A percentile compares a stretch with the other conserved stretches of the same genome.
These are phyloP conservation scores for Caenorhabditis remanei DNA, from an alignment of 1,140 invertebrate species.

Conservation along the genomic window DNA sequence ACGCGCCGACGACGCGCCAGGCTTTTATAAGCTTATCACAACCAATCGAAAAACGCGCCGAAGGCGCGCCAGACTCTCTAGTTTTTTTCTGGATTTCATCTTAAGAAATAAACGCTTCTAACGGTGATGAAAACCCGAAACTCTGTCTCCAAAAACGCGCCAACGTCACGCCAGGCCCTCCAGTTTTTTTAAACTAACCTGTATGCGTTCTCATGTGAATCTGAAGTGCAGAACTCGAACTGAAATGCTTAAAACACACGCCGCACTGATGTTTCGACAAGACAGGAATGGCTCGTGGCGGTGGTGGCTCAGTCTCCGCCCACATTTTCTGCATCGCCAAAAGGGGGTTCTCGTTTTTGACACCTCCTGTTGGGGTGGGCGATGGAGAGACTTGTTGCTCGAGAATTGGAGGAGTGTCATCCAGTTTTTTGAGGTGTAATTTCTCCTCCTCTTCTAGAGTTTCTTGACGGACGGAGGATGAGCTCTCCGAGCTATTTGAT, in stretches of 20 bases:
- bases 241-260: slow-evolving; percentile 97
- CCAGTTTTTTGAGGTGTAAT: not conserved
- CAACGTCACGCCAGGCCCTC: no score
- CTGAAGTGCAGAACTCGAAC: slow-evolving; percentile 91
- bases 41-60: no score
- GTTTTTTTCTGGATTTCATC: no score
- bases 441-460: not conserved
- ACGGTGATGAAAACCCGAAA: no score
- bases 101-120: no score
- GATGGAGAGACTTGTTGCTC: not conserved
- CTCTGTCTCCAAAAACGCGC: no score
- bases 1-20: no score
- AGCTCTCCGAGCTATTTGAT: slow-evolving; percentile 47
- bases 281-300: slow-evolving; percentile 63
- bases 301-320: slow-evolving; percentile 74
- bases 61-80: no score
- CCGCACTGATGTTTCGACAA: slow-evolving; percentile 90
- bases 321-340: slow-evolving; percentile 76
- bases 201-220: slow-evolving; percentile 99
- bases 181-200: slow-evolving; percentile 77
- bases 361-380: not conserved
- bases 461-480: slow-evolving; percentile 24
- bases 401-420: slow-evolving; percentile 12
- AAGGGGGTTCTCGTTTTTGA: slow-evolving; percentile 68
- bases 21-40: no score